phyloP scores from a whole-genome alignment of 2,797 vertebrate genomes.

The Phaenicophaeus curvirostris region DNA sequence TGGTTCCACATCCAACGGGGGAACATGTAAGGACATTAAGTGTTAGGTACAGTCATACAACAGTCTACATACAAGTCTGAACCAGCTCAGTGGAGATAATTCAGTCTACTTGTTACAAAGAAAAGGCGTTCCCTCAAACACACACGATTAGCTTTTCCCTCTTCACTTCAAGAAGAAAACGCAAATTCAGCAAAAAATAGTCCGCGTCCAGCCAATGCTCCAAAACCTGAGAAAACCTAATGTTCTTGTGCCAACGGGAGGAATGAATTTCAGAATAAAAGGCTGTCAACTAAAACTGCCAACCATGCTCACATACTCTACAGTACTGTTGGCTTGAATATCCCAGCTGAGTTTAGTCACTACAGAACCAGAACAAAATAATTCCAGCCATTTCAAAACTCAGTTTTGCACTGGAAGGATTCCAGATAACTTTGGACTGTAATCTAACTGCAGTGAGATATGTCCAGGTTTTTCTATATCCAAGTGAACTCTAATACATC shows the following conservation, averaged over 20 bases:
- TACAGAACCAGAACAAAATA: not conserved
- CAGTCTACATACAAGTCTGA: not conserved
- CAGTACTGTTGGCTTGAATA: not conserved
- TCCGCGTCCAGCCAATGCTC: not conserved
- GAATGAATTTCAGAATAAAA: not conserved
- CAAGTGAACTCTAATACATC: not conserved
- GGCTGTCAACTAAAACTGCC: not conserved
- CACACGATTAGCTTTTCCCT: not conserved
- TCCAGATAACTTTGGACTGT: not conserved
- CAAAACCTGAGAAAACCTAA: not conserved
- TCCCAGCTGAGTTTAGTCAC: not conserved
- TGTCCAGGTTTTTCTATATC: not conserved
- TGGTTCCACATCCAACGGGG: not conserved
- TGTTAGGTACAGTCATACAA: not conserved
- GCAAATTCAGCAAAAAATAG: not conserved
- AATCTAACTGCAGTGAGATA: not conserved
- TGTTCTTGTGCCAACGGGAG: not conserved
- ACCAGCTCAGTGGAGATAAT: not conserved
- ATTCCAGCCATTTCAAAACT: constrained; percentile 15
- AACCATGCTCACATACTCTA: not conserved
- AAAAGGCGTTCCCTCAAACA: not conserved
- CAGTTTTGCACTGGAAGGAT: not conserved
- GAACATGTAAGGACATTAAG: not conserved
- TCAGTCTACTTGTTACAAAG: not conserved
- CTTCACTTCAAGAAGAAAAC: not conserved